Evolutionary conservation across 1,140 invertebrate genomes (phyloP), one percentile per base, ranked within the genome.

Genomic region (Lamellibrachia luymesi): DNA sequence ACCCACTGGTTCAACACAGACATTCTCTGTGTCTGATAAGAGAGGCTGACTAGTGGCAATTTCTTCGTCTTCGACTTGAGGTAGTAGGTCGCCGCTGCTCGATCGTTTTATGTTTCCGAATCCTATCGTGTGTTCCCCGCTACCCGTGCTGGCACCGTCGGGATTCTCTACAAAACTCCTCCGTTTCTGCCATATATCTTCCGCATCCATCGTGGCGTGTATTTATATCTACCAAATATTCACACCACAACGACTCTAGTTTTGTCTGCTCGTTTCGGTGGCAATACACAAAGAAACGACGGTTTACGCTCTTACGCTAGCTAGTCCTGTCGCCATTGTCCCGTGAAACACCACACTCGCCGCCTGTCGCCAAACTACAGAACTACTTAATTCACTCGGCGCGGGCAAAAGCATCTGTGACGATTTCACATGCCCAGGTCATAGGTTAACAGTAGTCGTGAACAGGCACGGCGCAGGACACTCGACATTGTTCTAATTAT

Each of bases 301-400:
- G 64, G 64, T 80, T 80, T 80, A 80, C 64, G 25, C 4, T 80
- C 25, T 80, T 22, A 80, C 64, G 64, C 64, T 80, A 22, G 64
- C 2, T 22, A 22, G 64, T 80, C 64, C 1, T 80, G 64, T 80
- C 64, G 64, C 64, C 64, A 80, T 80, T 80, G 64, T 80, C 64
- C 52, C 64, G 64, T 80, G 64, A 80, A 80, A 80, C 64, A 80
- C 64, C 64, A 80, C 64, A 80, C 64, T 80, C 64, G 64, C 64
- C 64, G 17, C 25, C 64, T 80, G 64, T 80, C 64, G 64, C 13
- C 64, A 80, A 17, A 80, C 64, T 80, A 80, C 64, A 80, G 64
- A 80, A 80, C 64, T 80, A 80, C 13, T 80, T 80, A 80, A 80
- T 80, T 80, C 0, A 80, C 64, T 56, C 52, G 38, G 38, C 4